These are phyloP conservation scores for Ceyx melanurus DNA, from an alignment of 2,113 vertebrate species.

Conservation along the genomic window DNA sequence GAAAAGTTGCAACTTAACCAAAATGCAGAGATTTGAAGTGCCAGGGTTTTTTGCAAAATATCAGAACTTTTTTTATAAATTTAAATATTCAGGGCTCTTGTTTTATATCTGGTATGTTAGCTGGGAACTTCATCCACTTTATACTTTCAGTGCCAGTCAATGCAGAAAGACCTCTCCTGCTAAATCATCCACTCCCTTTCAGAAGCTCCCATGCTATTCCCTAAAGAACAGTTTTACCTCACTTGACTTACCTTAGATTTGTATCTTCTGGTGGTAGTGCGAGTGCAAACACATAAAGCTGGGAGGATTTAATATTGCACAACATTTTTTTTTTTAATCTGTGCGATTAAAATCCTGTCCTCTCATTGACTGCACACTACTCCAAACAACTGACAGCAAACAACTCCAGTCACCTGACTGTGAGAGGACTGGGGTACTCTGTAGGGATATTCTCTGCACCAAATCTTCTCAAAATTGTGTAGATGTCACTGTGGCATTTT, in stretches of 20 bases:
- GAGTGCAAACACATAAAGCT: background rate
- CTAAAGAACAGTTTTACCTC: background rate
- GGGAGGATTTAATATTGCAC: background rate
- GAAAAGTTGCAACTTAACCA: background rate
- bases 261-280: background rate
- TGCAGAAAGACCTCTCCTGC: background rate
- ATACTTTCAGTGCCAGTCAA: background rate
- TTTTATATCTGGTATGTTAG: background rate
- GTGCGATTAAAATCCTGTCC: background rate
- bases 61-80: background rate
- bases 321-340: background rate
- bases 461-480: background rate
- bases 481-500: background rate
- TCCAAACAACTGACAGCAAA: background rate
- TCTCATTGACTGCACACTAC: background rate
- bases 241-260: background rate
- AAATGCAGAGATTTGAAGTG: background rate
- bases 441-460: background rate
- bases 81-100: background rate
- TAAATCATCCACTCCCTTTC: background rate
- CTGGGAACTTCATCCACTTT: background rate
- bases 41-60: background rate
- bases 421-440: background rate
- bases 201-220: background rate
- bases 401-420: background rate